Evolutionary conservation across 2,797 vertebrate species (phyloP), one percentile per base, ranked within the genome.

Genomic region (Pitangus sulphuratus): DNA sequence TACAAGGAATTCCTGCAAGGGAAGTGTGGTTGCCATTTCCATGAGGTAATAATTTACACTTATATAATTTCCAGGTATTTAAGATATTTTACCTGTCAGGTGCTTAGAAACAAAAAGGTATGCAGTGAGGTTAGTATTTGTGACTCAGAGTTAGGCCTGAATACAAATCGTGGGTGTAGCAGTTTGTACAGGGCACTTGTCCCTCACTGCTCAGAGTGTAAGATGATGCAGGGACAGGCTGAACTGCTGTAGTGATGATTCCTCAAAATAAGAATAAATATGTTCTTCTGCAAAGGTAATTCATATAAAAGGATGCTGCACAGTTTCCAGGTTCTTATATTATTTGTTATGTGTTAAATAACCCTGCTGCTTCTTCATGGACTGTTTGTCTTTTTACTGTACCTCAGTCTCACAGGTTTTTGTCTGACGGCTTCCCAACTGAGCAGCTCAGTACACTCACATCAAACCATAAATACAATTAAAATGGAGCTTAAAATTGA

Each of bases 1-100:
- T 98, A 99, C 96, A 99, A 99, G 85, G 99, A 99, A 97, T 99
- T 99, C 94, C 98, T 99, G 77, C 99, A 99, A 96, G 99, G 99
- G 12, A 98, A 97, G 12, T 99, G 99, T 4, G 99, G 99, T 66
- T 99, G 99, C 80, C 99, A 99, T 98, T 99, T 99, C 66, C 99
- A 99, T 56, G 98, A 99, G 99, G 99, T 99, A 98, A 97, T 70
- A 31, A 20, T 74, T 94, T 74, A 83, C 0, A 0, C 18, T 75
- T 66, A 3, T 48, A 17, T 74, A 13, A n/a, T 50, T 93, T 68
- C 66, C 51, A 48, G 26, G 42, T 86, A 86, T 75, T 89, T 86
- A 76, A 93, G 83, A 21, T 28, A n/a, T 72, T 89, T 94, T 76
- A 65, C 58, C 42, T 77, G 26, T 58, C 33, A 69, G 16, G 11